Base-by-base conservation (phyloP, 2,113 vertebrate species). In the Globicephala melas region DNA sequence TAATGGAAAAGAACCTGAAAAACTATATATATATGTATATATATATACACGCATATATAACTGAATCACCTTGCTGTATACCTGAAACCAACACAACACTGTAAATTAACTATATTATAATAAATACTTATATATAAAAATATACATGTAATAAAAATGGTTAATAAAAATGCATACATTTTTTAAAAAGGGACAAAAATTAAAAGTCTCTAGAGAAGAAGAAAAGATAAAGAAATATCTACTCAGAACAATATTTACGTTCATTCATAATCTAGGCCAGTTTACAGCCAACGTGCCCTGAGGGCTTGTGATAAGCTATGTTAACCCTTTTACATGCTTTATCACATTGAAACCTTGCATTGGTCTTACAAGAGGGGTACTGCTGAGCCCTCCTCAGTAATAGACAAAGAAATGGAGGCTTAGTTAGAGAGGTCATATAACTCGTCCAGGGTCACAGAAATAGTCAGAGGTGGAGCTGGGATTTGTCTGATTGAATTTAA, bases 321-420 rank as follows among this genome's bases (percentile, higher is more conserved):
- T 31, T 91, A 33, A 71, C 20, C 5, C 88, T 79, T 89, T 76
- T 14, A 77, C 25, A 10, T 31, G 23, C 36, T 93, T 88, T 44
- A 33, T 87, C 55, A 73, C 74, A 68, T 88, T 90, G 70, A 70
- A 84, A 80, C 33, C 83, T 81, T 53, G 25, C 13, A 23, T n/a
- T 41, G 86, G 33, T 31, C 20, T 74, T 84, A 50, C 0, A 23
- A 6, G 18, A 38, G 31, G 10, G 11, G 4, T 12, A 67, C 38
- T 79, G 55, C 63, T 62, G 44, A 81, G 55, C 11, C 8, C 2
- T 36, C 41, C 33, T 28, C 28, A 36, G 0, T 44, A 62, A 74
- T 83, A 68, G 33, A 63, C n/a, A 65, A 94, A 94, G 74, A 91
- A 74, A 62, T 86, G 67, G 58, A 89, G 86, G 44, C 79, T 93